Evolutionary conservation across 2,113 vertebrate genomes (phyloP).

Genomic region (Falco punctatus): DNA sequence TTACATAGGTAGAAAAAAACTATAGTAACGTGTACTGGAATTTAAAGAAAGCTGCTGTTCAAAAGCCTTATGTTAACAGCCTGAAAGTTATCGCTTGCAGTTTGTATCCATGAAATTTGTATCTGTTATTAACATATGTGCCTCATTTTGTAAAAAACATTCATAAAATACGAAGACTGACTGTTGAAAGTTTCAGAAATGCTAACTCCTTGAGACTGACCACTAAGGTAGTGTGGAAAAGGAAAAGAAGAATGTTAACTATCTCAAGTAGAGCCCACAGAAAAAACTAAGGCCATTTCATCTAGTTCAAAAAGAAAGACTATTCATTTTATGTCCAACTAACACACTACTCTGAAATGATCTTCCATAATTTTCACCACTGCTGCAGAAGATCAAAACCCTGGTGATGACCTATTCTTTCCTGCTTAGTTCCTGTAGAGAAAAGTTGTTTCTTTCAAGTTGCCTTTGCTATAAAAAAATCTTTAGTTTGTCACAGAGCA

Average conservation of each 20-base stretch:
- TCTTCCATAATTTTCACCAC: background rate
- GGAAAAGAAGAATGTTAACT: background rate
- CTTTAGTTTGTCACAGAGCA: background rate
- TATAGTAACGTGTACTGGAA: background rate
- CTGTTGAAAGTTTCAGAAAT: background rate
- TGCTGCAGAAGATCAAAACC: background rate
- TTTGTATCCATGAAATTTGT: background rate
- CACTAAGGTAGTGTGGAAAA: background rate
- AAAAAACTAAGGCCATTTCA: constrained; percentile 5
- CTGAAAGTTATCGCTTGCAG: background rate
- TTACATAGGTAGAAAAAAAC: background rate
- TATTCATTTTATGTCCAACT: background rate
- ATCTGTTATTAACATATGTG: background rate
- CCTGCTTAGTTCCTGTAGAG: background rate
- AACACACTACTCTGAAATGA: background rate
- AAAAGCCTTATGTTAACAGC: background rate
- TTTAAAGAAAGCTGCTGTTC: background rate
- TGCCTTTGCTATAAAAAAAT: background rate
- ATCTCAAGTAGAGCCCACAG: background rate
- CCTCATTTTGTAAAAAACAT: background rate
- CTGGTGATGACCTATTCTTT: background rate
- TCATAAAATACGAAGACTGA: background rate
- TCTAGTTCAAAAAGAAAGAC: background rate
- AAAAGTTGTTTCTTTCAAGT: background rate
- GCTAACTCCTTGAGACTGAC: background rate